Base-by-base conservation (phyloP, 1,140 invertebrate species). In the Caenorhabditis brenneri region DNA sequence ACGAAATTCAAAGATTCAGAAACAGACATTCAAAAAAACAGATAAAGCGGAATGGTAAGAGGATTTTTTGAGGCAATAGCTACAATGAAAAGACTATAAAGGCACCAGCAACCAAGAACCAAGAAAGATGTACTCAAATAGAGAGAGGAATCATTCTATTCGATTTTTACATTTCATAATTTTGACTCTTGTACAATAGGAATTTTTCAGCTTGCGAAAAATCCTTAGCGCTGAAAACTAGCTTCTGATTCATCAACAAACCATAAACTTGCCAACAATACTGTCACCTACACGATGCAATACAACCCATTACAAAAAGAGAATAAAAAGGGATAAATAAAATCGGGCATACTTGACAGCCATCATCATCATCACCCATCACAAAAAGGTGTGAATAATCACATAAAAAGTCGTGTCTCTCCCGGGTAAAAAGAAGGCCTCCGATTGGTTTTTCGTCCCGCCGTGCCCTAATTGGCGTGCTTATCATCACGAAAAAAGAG, bases 351-450 rank as follows among this genome's bases (percentile, higher is more conserved):
- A n/a, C n/a, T n/a, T n/a, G n/a, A n/a, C n/a, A n/a, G n/a, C n/a
- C n/a, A n/a, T n/a, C n/a, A n/a, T n/a, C n/a, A n/a, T n/a, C 36
- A 74, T 74, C 42, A 36, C 42, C 65, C 42, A 36, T 42, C 5
- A 12, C 5, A 55, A 74, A 65, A 74, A 74, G 65, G 65, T 74
- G 65, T 74, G 65, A 74, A 74, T 74, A 74, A 74, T 74, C 65
- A 74, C 65, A 74, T 74, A 74, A 74, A 74, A 74, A 24, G 65
- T 65, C n/a, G 15, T 33, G 12, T 33, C 29, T 29, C n/a, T 51
- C 19, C 49, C n/a, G 39, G 39, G 39, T 5, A 6, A 42, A 55
- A 55, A 27, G 58, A 22, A 36, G 36, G 24, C 6, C 6, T 29
- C 58, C n/a, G 58, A 42, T 74, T 74, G 65, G 36, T 74, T 74